Evolutionary conservation across 1,140 invertebrate species (phyloP).

Genomic region (Chrysoperla carnea): DNA sequence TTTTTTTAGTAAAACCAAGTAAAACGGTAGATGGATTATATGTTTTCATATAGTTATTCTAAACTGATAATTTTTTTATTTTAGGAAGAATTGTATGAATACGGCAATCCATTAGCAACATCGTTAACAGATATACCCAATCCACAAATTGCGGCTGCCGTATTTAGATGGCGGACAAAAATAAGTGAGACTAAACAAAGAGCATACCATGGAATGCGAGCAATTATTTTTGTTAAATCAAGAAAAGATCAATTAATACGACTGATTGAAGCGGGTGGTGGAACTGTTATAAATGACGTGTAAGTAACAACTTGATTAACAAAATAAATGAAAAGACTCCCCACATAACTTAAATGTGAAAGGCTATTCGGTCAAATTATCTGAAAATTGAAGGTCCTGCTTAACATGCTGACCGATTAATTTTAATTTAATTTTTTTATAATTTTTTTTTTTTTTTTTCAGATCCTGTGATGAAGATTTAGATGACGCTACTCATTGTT

Average conservation of each 20-base stretch:
- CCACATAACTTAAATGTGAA: too few relatives aligned
- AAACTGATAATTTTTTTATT: conserved; percentile 1
- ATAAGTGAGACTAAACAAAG: conserved; percentile 24
- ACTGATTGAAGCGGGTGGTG: conserved; percentile 54
- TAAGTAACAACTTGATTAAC: conserved; percentile 3
- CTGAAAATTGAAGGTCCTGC: too few relatives aligned
- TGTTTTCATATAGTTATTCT: too few relatives aligned
- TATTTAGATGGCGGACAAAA: conserved; percentile 42
- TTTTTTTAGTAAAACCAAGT: conserved; percentile 2
- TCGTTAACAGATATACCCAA: conserved; percentile 27
- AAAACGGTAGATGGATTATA: too few relatives aligned
- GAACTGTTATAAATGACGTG: conserved; percentile 34
- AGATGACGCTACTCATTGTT: conserved; percentile 17
- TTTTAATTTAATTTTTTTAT: not conserved
- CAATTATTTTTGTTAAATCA: conserved; percentile 45
- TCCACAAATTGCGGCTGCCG: conserved; percentile 31
- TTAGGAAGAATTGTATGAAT: conserved; percentile 61
- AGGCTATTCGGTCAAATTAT: too few relatives aligned
- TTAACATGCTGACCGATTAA: too few relatives aligned
- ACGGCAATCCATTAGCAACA: conserved; percentile 45
- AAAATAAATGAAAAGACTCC: not conserved
- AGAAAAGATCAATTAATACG: conserved; percentile 43
- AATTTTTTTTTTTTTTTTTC: not conserved
- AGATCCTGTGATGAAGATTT: conserved; percentile 6
- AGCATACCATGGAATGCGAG: conserved; percentile 48